phyloP scores from a whole-genome alignment of 2,797 vertebrate species.

The Tympanoctomys barrerae region DNA sequence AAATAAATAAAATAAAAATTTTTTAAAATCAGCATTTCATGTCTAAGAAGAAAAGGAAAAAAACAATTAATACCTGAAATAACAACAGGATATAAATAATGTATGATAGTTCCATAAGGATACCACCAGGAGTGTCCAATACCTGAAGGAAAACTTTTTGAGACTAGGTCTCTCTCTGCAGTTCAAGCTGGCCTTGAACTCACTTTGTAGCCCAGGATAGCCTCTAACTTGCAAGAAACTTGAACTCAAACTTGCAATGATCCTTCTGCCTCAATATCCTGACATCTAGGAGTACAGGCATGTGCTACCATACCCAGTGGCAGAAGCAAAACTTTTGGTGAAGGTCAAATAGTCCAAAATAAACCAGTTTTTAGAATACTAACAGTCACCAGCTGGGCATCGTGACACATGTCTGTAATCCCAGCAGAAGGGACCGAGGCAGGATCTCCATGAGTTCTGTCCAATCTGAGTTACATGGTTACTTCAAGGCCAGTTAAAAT shows the following conservation, averaged over 20 bases:
- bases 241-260: no score
- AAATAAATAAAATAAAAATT: no score
- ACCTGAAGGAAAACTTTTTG: conserved; percentile 1
- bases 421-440: background rate
- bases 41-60: conserved; percentile 32
- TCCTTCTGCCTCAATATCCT: no score
- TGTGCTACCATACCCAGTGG: no score
- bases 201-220: no score
- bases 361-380: conserved; percentile 9
- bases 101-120: background rate
- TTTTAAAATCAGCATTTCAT: background rate
- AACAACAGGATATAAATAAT: background rate
- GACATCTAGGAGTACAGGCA: no score
- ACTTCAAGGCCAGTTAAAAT: background rate
- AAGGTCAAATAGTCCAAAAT: background rate
- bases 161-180: no score
- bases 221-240: no score
- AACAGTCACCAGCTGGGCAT: background rate
- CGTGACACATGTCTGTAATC: background rate
- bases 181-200: no score
- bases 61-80: background rate
- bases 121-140: background rate
- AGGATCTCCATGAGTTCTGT: background rate
- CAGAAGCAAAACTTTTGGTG: conserved; percentile 20
- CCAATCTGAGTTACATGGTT: background rate